Evolutionary conservation across 1,140 invertebrate species (phyloP), one percentile per base, ranked within the genome.

Genomic region (Epicauta chinensis): DNA sequence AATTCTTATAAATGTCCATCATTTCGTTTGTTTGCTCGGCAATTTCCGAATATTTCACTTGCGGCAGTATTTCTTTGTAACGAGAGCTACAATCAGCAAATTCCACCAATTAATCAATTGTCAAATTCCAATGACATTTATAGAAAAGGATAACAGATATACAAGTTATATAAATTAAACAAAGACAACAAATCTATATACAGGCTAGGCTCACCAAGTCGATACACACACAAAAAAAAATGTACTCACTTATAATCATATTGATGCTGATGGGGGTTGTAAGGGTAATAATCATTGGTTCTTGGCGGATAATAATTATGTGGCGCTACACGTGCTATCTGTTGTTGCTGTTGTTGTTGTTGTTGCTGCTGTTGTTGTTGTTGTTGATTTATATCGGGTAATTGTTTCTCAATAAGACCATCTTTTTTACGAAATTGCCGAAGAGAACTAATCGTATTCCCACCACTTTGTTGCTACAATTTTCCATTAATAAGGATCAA

Each of bases 41-140:
- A 23, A 67, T 61, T 51, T 70, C 66, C 14, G 68, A 68, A 53
- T 69, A 70, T 58, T 68, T 70, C 34, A 67, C 64, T 43, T 59
- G 67, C 2, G 56, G 15, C 2, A 54, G 43, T 36, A 37, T 29
- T 39, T 41, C 47, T 29, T 51, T 55, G 14, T 55, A 55, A 23
- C 23, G 23, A 23, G 23, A 23, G 23, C 23, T 23, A 23, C 23
- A 23, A 36, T 36, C 11, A 36, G 5, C 13, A 36, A 36, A n/a
- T 32, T 32, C 11, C 6, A 32, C 6, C 6, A 7, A 7, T 32
- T 6, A 11, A 38, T 15, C n/a, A n/a, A n/a, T n/a, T n/a, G 7
- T n/a, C n/a, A 7, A 32, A n/a, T 32, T 32, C 31, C 7, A n/a
- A n/a, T n/a, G n/a, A n/a, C n/a, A n/a, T n/a, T n/a, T n/a, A n/a